phyloP scores from a whole-genome alignment of 1,140 invertebrate genomes.

The Stegodyphus dumicola region DNA sequence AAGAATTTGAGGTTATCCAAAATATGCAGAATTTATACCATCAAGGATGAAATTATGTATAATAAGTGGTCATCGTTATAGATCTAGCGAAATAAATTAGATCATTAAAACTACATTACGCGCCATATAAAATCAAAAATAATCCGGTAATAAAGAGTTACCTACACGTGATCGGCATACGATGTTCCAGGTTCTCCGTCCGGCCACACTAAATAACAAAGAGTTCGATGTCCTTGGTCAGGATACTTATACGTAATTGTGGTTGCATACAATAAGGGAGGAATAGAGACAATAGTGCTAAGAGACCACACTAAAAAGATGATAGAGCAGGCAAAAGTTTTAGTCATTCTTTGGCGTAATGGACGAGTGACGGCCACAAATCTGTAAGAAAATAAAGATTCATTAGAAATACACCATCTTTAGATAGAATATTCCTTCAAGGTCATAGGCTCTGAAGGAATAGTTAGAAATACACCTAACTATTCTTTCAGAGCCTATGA shows the following conservation, averaged over 20 bases:
- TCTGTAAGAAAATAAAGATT: conserved; percentile 71
- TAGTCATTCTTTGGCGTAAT: conserved; percentile 84
- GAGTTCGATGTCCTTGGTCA: conserved; percentile 71
- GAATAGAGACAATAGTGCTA: conserved; percentile 81
- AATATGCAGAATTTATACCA: no score
- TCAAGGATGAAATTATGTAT: no score
- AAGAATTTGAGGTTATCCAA: no score
- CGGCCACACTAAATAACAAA: conserved; percentile 78
- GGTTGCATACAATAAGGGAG: conserved; percentile 84
- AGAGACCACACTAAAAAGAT: conserved; percentile 85
- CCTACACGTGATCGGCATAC: conserved; percentile 76
- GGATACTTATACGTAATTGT: conserved; percentile 76
- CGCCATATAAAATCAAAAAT: no score
- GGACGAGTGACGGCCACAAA: conserved; percentile 93
- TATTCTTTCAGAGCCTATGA: no score
- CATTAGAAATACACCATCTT: no score
- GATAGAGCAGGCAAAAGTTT: conserved; percentile 79
- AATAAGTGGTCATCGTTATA: no score
- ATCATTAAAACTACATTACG: no score
- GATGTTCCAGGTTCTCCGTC: conserved; percentile 74
- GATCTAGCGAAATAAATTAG: no score
- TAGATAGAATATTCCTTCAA: no score
- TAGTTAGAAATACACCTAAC: no score
- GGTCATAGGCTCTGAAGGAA: no score
- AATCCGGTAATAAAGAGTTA: conserved; percentile 59